These are phyloP conservation scores for Ypsolopha scabrella DNA, from an alignment of 2,888 invertebrate species.

Conservation along the genomic window DNA sequence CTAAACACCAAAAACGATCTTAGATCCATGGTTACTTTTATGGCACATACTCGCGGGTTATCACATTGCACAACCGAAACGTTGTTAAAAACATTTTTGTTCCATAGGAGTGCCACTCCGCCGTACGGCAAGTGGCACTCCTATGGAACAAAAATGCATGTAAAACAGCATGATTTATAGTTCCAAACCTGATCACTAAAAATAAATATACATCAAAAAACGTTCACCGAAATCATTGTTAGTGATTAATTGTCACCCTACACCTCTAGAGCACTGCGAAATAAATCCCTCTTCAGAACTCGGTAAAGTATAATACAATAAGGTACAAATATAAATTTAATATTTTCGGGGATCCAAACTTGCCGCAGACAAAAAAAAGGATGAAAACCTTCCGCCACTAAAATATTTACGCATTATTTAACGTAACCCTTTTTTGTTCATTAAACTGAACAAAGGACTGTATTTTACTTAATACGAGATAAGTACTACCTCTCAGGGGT, in stretches of 20 bases:
- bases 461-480: neutral
- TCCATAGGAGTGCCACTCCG: no score
- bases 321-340: neutral
- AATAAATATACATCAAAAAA: no score
- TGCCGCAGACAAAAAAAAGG: neutral
- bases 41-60: no score
- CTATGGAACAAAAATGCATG: no score
- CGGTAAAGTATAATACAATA: neutral
- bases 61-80: no score
- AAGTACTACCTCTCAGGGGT: neutral
- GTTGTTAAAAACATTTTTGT: no score
- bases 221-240: no score
- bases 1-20: no score
- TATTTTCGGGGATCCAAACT: neutral
- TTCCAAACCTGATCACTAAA: no score
- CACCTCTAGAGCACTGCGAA: neutral
- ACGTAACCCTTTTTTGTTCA: constrained; percentile 5
- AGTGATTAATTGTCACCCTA: neutral
- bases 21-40: no score
- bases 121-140: no score
- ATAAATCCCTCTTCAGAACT: neutral
- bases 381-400: neutral
- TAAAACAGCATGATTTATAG: no score
- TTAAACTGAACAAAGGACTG: neutral
- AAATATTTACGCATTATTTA: constrained; percentile 5